A percentile compares a stretch with the other conserved stretches of the same genome.
Conservation (phyloP, 2,888 invertebrate species). For the Heliconius cydno region DNA sequence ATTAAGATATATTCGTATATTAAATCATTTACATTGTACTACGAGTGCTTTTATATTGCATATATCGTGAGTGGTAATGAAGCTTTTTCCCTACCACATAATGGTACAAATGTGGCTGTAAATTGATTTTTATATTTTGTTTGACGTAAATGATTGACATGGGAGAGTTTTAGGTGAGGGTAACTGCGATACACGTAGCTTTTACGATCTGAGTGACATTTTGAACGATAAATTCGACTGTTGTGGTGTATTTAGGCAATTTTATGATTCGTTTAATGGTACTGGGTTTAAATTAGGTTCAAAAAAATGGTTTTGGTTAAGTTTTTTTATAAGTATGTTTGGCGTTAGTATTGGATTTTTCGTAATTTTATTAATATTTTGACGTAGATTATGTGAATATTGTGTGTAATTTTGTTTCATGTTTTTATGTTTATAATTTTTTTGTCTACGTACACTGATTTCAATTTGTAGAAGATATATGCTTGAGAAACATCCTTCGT, state of each 20-base stretch:
- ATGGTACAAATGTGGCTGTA: constrained; percentile 68
- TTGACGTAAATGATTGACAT: constrained; percentile 82
- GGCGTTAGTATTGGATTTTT: neutral
- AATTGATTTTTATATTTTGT: constrained; percentile 83
- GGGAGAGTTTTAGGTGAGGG: constrained; percentile 60
- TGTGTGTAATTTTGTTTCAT: neutral
- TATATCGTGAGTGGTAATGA: constrained; percentile 74
- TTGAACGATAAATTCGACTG: constrained; percentile 74
- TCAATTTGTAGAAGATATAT: no score
- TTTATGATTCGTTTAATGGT: constrained; percentile 80
- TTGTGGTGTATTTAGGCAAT: constrained; percentile 79
- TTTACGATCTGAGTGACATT: constrained; percentile 75
- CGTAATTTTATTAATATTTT: neutral
- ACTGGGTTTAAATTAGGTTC: constrained; percentile 60
- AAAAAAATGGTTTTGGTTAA: constrained; percentile 53
- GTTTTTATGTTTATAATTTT: neutral
- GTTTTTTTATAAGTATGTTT: constrained; percentile 40
- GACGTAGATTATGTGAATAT: neutral
- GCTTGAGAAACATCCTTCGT: no score
- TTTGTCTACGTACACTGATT: no score
- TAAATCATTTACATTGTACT: constrained; percentile 71
- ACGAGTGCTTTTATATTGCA: constrained; percentile 72
- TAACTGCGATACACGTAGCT: constrained; percentile 60
- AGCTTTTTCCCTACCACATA: constrained; percentile 74
- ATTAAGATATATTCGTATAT: constrained; percentile 65